Base-by-base conservation (phyloP, 2,797 vertebrate species). In the Scarus forsteni region DNA sequence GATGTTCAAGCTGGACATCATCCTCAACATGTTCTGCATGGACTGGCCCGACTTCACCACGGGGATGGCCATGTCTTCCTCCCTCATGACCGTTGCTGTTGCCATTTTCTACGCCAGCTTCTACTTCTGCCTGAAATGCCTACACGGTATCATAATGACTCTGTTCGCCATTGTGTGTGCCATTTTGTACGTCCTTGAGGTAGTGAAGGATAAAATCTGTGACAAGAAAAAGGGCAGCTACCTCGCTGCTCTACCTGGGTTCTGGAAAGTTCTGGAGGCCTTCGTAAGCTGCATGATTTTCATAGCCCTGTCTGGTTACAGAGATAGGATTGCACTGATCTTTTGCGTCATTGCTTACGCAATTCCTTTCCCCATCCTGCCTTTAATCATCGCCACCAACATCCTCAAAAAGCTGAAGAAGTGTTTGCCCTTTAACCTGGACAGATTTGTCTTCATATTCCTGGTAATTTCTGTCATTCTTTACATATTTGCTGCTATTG, bases 251-350 rank as follows among this genome's bases (percentile, higher is more conserved):
- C 70, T 95, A 38, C 95, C 95, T 0, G 96, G 96, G 10, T 94
- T 96, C 75, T 89, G 93, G 43, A 96, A 97, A 73, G 93, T 96
- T 4, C 80, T 96, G 8, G 95, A 97, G 68, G 92, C 94, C 40
- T 96, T 95, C 0, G 88, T 96, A 65, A 94, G 94, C 66, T 96
- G 96, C 50, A 89, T 96, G 11, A 96, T 96, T 83, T 95, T 95
- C 59, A 63, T 91, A 15, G 95, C 93, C 40, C 82, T 96, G 72
- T 90, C 93, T 39, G 87, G 84, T 13, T 27, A 81, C 49, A 63
- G 60, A 0, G 38, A 11, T 0, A 57, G 48, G 1, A 15, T 86
- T 0, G 90, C 77, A 15, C 77, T 95, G 52, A 91, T 92, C 54
- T 60, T 95, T 80, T 96, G 95, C 0, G 70, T 96, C 11, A 79